These are phyloP conservation scores for Macroglossus sobrinus DNA, from an alignment of 2,113 vertebrate species.

Conservation along the genomic window DNA sequence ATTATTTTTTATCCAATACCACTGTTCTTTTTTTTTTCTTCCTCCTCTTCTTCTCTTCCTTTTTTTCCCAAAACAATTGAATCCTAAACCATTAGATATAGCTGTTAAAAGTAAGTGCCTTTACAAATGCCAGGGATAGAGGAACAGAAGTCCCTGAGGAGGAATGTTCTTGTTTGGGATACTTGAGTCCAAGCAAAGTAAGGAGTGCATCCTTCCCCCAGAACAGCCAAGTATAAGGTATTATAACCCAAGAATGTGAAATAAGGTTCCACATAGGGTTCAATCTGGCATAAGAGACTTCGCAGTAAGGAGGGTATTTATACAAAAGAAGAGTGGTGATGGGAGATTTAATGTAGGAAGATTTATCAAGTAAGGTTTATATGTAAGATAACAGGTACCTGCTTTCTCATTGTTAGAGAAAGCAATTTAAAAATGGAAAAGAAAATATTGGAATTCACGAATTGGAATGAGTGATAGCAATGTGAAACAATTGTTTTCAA, in stretches of 20 bases:
- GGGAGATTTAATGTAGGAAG: too few relatives aligned
- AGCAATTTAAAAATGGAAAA: neutral
- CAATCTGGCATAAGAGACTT: neutral
- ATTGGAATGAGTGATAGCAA: neutral
- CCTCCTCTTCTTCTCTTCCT: neutral
- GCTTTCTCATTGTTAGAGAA: neutral
- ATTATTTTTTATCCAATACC: neutral
- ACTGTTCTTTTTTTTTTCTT: neutral
- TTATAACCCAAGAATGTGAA: neutral
- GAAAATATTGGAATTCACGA: neutral
- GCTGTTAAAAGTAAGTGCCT: neutral
- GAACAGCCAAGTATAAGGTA: neutral
- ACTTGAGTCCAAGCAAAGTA: neutral
- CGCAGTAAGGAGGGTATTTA: neutral
- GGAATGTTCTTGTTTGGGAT: neutral
- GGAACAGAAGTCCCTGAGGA: rapidly evolving
- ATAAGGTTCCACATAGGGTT: neutral
- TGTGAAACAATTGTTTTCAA: neutral
- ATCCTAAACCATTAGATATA: neutral
- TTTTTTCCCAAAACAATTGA: neutral
- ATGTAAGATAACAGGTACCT: neutral
- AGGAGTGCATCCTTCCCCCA: neutral
- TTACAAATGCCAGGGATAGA: neutral
- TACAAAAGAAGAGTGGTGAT: neutral
- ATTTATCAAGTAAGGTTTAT: neutral